Evolutionary conservation across 2,113 vertebrate species (phyloP), one percentile per base, ranked within the genome.

Genomic region (Geococcyx californianus): DNA sequence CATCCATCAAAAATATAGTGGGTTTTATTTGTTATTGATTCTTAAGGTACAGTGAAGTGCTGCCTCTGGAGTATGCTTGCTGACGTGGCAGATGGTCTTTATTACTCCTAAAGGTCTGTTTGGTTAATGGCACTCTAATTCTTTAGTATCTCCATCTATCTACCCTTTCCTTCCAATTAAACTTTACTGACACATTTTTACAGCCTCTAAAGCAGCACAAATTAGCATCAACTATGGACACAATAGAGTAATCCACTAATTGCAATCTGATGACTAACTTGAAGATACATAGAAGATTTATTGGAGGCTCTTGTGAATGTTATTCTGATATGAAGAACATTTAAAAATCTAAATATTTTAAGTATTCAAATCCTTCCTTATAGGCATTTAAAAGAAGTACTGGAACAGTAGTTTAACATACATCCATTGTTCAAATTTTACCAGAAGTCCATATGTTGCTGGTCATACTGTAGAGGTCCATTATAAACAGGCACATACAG

Each of bases 81-180:
- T 97, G 92, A 97, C 33, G 28, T 55, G 87, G 92, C 97, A 97
- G 97, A 97, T 97, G 97, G 96, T 96, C 92, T 97, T 97, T 97
- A 98, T 96, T 96, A 84, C 93, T 97, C 96, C 95, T 98, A 86
- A 92, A 96, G 96, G 95, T 95, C 95, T 97, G 83, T 91, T 97
- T 97, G 95, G 96, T 94, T 98, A 98, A 98, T 95, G 94, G 93
- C 95, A 97, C 69, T 90, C 89, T 97, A 96, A 97, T 98, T 96
- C 96, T 97, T 97, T 94, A 98, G 89, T 87, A 88, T 90, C 83
- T 95, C 95, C 94, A 97, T 97, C 93, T 95, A 97, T 95, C 94
- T 96, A 91, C 56, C 79, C 91, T 97, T 95, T 91, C 94, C 69
- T 94, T 97, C 94, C 92, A 97, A 98, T 98, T 98, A 98, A 97